These are phyloP conservation scores for Nasonovia ribisnigri DNA, from an alignment of 2,888 invertebrate species.

Conservation along the genomic window DNA sequence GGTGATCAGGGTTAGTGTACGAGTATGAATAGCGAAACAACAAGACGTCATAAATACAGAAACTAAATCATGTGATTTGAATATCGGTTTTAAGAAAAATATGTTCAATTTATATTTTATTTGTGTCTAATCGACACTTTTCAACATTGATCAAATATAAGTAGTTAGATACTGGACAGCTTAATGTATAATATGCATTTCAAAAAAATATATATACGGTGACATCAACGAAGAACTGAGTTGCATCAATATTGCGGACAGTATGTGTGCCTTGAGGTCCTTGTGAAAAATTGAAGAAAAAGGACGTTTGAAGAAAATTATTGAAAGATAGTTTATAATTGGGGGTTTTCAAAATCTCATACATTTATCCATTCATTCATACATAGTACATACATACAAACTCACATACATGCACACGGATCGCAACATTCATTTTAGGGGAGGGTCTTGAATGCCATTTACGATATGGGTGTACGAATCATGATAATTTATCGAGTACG, in stretches of 20 bases:
- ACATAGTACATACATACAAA: not conserved
- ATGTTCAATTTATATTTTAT: no score
- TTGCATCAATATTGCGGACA: not conserved
- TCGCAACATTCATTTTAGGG: not conserved
- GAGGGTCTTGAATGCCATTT: not conserved
- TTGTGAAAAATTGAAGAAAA: not conserved
- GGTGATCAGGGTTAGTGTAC: not conserved
- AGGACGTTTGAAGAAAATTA: not conserved
- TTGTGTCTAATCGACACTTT: not conserved
- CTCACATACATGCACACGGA: not conserved
- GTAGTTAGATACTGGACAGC: not conserved
- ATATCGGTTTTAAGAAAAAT: not conserved
- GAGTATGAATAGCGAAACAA: not conserved
- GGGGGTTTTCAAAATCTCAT: not conserved
- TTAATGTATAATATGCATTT: not conserved
- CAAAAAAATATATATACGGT: not conserved
- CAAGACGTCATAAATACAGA: not conserved
- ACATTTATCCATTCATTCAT: no score
- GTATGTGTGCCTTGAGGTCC: not conserved
- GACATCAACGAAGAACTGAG: not conserved
- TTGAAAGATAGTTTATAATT: conserved; percentile 3
- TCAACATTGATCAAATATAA: not conserved
- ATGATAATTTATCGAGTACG: not conserved
- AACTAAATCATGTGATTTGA: not conserved
- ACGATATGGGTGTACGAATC: not conserved